phyloP scores from a whole-genome alignment of 2,797 vertebrate species.

The Aeoliscus strigatus region DNA sequence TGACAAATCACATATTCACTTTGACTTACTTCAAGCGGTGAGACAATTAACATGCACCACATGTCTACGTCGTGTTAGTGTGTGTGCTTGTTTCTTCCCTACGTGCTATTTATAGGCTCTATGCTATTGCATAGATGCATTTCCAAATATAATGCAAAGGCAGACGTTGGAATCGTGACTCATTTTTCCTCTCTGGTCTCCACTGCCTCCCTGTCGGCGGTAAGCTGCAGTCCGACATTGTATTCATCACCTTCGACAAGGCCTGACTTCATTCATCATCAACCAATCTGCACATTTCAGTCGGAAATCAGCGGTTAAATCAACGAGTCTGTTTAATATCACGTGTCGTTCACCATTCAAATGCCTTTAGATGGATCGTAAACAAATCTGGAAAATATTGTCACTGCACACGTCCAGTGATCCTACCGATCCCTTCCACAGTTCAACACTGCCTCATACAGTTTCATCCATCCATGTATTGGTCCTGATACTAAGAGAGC shows the following conservation, averaged over 20 bases:
- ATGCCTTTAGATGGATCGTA: too few species aligned
- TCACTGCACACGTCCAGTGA: too few species aligned
- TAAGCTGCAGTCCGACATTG: slow-evolving; percentile 19
- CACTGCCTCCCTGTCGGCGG: slow-evolving; percentile 33
- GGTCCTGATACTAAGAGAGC: too few species aligned
- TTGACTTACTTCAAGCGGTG: slow-evolving; percentile 78
- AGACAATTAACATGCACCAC: slow-evolving; percentile 75
- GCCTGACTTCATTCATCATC: too few species aligned
- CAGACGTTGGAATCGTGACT: slow-evolving; percentile 36
- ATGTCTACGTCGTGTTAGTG: slow-evolving; percentile 35
- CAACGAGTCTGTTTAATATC: too few species aligned
- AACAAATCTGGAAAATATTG: too few species aligned
- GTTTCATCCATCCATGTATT: too few species aligned
- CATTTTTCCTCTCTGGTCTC: slow-evolving; percentile 15
- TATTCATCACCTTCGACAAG: too few species aligned
- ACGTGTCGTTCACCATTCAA: too few species aligned
- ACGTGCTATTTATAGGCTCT: slow-evolving; percentile 57
- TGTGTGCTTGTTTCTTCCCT: slow-evolving; percentile 29
- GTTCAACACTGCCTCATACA: too few species aligned
- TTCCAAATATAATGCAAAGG: slow-evolving; percentile 32
- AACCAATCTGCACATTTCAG: not conserved
- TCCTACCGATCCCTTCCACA: too few species aligned
- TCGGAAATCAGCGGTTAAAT: too few species aligned
- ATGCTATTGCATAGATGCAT: slow-evolving; percentile 45
- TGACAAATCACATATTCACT: slow-evolving; percentile 84